Evolutionary conservation across 2,113 vertebrate species (phyloP).

Genomic region (Phyllostomus discolor): DNA sequence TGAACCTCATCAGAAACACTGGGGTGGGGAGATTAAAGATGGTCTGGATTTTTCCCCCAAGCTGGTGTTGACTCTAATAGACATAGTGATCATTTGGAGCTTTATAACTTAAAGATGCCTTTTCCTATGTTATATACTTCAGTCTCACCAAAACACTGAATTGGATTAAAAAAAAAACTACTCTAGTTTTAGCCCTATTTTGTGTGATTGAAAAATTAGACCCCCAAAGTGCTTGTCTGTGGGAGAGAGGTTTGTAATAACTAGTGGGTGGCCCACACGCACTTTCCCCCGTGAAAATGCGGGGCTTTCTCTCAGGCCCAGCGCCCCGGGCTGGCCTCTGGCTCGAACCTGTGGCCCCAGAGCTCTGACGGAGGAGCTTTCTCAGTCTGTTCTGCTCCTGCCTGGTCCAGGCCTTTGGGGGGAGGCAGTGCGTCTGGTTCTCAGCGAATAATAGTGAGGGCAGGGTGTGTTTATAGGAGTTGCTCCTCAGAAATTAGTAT

Average conservation of each 20-base stretch:
- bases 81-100: not conserved
- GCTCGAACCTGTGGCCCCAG: not conserved
- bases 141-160: not conserved
- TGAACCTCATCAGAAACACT: not conserved
- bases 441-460: not conserved
- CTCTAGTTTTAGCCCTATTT: not conserved
- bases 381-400: accelerated
- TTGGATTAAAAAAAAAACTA: not conserved
- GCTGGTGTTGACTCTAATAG: not conserved
- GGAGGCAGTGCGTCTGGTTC: not conserved
- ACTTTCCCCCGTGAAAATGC: not conserved
- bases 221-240: not conserved
- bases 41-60: not conserved
- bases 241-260: no score
- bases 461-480: not conserved
- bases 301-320: not conserved
- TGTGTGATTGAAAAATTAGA: not conserved
- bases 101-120: not conserved
- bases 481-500: not conserved
- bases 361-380: no score
- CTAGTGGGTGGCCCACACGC: accelerated
- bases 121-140: not conserved
- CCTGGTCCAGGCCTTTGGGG: not conserved
- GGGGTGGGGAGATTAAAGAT: not conserved
- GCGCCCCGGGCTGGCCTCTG: not conserved